Percentiles rank a stretch among this genome's conserved stretches.
Evolutionary conservation across 2,113 vertebrate species (phyloP).

Genomic region (Oxygymnocypris stewartii): DNA sequence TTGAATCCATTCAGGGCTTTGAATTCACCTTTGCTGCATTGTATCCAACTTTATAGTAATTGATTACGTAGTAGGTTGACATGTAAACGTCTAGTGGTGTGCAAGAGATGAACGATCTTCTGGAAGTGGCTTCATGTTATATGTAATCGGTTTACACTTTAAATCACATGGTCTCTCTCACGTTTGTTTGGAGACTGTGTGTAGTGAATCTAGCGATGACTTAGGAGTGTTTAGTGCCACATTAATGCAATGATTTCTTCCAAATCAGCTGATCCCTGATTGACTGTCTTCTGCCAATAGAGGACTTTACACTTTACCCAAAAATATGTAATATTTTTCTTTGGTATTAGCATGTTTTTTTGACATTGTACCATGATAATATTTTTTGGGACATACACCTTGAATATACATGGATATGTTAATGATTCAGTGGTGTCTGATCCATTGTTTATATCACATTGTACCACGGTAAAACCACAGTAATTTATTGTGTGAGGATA

Average conservation of each 20-base stretch:
- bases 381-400: not conserved
- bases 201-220: not conserved
- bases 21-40: conserved; percentile 33
- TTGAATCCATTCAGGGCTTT: conserved; percentile 22
- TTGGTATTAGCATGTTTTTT: not conserved
- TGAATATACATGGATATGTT: not conserved
- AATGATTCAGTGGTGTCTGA: not conserved
- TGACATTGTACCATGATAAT: not conserved
- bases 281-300: not conserved
- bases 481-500: not conserved
- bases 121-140: not conserved
- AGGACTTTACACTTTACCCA: conserved; percentile 35
- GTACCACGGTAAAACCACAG: not conserved
- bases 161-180: not conserved
- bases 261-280: not conserved
- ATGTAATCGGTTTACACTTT: conserved; percentile 17
- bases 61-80: conserved; percentile 27
- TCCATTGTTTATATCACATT: not conserved
- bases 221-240: conserved; percentile 18
- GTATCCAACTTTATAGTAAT: conserved; percentile 7
- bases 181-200: not conserved
- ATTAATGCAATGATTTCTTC: not conserved
- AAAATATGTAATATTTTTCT: not conserved
- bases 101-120: conserved; percentile 4
- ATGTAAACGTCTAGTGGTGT: conserved; percentile 24